phyloP scores from a whole-genome alignment of 2,797 vertebrate genomes.

The Enteromius viviparus region DNA sequence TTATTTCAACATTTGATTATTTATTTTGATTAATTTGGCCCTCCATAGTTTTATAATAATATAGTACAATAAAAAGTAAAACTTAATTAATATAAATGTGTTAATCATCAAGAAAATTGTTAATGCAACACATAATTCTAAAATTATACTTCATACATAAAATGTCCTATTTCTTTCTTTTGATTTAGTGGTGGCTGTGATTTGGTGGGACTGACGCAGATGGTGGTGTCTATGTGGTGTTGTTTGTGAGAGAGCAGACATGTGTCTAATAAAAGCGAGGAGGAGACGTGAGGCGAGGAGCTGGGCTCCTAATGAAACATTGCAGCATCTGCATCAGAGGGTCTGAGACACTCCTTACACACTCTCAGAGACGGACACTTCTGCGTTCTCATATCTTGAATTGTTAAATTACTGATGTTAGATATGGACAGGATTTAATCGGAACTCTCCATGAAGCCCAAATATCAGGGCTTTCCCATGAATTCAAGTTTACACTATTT shows the following conservation, averaged over 20 bases:
- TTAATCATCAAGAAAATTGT: neutral
- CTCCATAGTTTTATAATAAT: no score
- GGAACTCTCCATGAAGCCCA: slow-evolving; percentile 20
- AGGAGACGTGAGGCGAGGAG: slow-evolving; percentile 8
- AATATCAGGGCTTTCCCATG: neutral
- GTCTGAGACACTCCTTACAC: slow-evolving; percentile 41
- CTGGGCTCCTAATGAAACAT: slow-evolving; percentile 60
- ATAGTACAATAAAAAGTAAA: neutral
- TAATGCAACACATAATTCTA: neutral
- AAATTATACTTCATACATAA: neutral
- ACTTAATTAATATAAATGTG: neutral
- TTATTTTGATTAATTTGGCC: no score
- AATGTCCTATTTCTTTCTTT: neutral
- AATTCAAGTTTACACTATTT: slow-evolving; percentile 8
- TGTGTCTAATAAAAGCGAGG: neutral
- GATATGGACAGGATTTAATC: slow-evolving; percentile 28
- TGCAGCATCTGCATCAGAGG: slow-evolving; percentile 55
- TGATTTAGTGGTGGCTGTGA: neutral
- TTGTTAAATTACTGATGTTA: slow-evolving; percentile 36
- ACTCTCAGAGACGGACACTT: slow-evolving; percentile 45
- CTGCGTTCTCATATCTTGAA: slow-evolving; percentile 28
- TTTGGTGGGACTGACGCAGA: neutral
- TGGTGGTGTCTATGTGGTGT: neutral
- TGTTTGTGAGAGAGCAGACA: neutral
- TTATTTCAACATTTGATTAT: no score